These are phyloP conservation scores for Cercopithecus mona DNA, from an alignment of 2,113 vertebrate genomes.

Conservation along the genomic window DNA sequence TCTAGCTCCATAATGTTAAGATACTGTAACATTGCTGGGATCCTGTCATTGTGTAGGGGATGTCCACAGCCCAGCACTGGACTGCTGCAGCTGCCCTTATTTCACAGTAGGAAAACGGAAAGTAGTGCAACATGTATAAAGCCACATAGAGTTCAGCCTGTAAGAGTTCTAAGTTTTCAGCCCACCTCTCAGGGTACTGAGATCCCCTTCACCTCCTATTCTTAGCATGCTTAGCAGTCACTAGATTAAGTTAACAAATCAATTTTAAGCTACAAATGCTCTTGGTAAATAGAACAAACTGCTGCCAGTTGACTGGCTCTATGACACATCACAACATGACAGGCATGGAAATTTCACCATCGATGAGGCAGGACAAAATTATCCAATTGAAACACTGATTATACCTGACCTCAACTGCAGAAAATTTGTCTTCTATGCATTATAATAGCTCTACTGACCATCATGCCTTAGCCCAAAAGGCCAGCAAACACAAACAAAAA, in stretches of 20 bases:
- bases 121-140: neutral
- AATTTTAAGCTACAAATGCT: conserved; percentile 69
- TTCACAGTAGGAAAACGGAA: neutral
- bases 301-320: conserved; percentile 23
- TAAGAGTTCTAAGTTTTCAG: neutral
- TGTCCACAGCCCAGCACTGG: too few relatives aligned
- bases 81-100: neutral
- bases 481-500: neutral
- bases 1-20: neutral
- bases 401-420: neutral
- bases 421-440: neutral
- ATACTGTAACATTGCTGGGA: neutral
- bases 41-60: neutral
- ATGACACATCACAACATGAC: conserved; percentile 39
- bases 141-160: neutral
- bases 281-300: conserved; percentile 61
- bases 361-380: neutral
- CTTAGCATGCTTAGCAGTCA: neutral
- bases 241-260: conserved; percentile 65
- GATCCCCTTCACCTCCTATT: neutral
- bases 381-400: neutral
- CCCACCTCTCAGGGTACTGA: neutral
- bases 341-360: conserved; percentile 59
- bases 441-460: neutral
- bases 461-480: neutral